Evolutionary conservation across 1,140 invertebrate species (phyloP).

Genomic region (Scaptodrosophila lebanonensis): DNA sequence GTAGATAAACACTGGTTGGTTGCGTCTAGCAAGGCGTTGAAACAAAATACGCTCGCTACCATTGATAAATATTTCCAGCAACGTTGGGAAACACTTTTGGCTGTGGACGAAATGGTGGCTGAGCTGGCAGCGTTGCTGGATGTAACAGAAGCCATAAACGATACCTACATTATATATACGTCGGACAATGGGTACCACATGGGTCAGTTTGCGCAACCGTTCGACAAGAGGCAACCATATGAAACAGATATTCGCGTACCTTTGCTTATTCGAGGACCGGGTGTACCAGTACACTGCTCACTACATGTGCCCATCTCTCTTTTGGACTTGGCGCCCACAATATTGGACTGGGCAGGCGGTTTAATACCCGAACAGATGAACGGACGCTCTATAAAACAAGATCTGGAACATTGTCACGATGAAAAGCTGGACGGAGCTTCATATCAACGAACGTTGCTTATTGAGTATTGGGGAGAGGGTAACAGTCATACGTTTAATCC

Average conservation of each 20-base stretch:
- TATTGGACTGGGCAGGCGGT: conserved; percentile 82
- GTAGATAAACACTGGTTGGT: conserved; percentile 89
- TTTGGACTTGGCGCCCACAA: conserved; percentile 90
- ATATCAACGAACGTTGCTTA: conserved; percentile 80
- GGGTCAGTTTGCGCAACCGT: conserved; percentile 90
- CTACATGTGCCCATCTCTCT: conserved; percentile 82
- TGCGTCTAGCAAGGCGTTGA: conserved; percentile 80
- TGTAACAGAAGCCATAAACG: conserved; percentile 79
- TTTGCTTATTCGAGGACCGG: conserved; percentile 87
- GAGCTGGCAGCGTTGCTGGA: conserved; percentile 81
- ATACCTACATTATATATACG: conserved; percentile 90
- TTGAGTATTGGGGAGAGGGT: conserved; percentile 89
- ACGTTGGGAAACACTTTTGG: conserved; percentile 87
- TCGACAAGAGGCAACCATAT: conserved; percentile 93
- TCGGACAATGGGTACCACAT: conserved; percentile 95
- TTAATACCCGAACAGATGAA: conserved; percentile 76
- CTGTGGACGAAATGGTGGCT: conserved; percentile 91
- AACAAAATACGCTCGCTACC: conserved; percentile 78
- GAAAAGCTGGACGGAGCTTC: conserved; percentile 3
- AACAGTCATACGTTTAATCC: conserved; percentile 77
- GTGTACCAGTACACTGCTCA: conserved; percentile 78
- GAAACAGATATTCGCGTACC: conserved; percentile 92
- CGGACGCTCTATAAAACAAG: conserved; percentile 80
- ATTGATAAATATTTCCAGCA: conserved; percentile 84
- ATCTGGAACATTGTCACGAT: conserved; percentile 31